Base-by-base conservation (phyloP, 2,113 vertebrate species). In the Amphilophus citrinellus region DNA sequence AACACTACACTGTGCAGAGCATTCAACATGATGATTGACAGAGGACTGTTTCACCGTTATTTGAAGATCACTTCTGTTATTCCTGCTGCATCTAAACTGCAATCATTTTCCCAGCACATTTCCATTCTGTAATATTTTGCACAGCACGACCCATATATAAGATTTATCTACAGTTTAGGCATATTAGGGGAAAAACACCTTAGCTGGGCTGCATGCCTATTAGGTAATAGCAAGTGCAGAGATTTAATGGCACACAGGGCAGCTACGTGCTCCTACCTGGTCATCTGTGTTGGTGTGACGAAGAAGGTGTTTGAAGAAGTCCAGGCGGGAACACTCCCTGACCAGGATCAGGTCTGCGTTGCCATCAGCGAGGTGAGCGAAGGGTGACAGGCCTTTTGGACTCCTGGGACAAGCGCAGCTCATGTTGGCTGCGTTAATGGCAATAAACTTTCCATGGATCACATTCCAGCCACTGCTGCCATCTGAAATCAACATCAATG, bases 401-500 rank as follows among this genome's bases (percentile, higher is more conserved):
- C 97, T 97, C 44, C 97, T 97, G n/a, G 98, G 97, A 93, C 98
- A 99, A 0, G 98, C 98, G 32, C 98, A 99, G 94, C 97, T 97
- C 96, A 99, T 99, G 85, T 89, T 97, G 58, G 96, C 96, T 3
- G 96, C 96, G 13, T 99, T 99, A 89, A 99, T 97, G 83, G 98
- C 97, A 78, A 99, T 94, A 85, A 99, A 99, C 91, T 97, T 97
- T 14, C 98, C 98, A 35, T 94, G 95, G 85, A 97, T 88, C 22
- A 96, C 94, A 0, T 94, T 96, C 98, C 98, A 99, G 37, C 95
- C 95, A 3, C 76, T 57, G 58, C 61, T 37, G 59, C 53, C 13
- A 3, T 15, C 92, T 94, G 85, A 81, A 91, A 91, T 3, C 68
- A 53, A 73, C 24, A 53, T 73, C 17, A 73, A 0, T 5, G 0